Evolutionary conservation across 92 coral and sea anemone species (phyloP), one percentile per base, ranked within the genome.

Genomic region (Chrysogorgia sp.): DNA sequence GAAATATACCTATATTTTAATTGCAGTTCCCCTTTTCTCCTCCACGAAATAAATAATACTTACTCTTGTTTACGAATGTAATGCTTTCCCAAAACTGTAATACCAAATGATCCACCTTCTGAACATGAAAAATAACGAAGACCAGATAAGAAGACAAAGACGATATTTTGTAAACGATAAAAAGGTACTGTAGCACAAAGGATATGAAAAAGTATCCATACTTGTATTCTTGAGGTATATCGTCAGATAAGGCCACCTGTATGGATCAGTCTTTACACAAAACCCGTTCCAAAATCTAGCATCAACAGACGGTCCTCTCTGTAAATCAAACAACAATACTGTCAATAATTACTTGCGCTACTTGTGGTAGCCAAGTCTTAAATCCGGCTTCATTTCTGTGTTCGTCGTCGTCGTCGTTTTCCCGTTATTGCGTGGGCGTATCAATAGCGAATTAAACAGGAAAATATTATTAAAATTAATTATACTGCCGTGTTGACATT

Each of bases 231-330:
- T 90, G 2, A 92, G 88, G 79, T 92, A 92, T 37, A 92, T 92
- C 30, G 97, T 92, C 23, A 92, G 88, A 72, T 92, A 92, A 22
- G 97, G 97, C 97, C 97, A 92, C 40, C 90, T 92, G 34, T 92
- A 92, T 3, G 97, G 97, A 61, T 92, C 97, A 14, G 97, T 92
- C 31, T 92, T 92, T 0, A 92, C 97, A 80, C 97, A 92, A 83
- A 90, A 92, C 35, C 84, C 90, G n/a, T 86, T 82, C 97, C 97
- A 92, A 71, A 92, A 92, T 30, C 97, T 87, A 63, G 84, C 96
- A 58, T 92, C 97, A 35, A 92, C 97, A 24, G 92, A 88, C n/a
- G 97, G 97, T 21, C 96, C 97, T 47, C 84, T 88, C 97, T 92
- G 29, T 32, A 64, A 31, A 9, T 8, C 19, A 1, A 34, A 64